Evolutionary conservation across 92 coral and sea anemone species (phyloP).

Genomic region (Heteractis magnifica): DNA sequence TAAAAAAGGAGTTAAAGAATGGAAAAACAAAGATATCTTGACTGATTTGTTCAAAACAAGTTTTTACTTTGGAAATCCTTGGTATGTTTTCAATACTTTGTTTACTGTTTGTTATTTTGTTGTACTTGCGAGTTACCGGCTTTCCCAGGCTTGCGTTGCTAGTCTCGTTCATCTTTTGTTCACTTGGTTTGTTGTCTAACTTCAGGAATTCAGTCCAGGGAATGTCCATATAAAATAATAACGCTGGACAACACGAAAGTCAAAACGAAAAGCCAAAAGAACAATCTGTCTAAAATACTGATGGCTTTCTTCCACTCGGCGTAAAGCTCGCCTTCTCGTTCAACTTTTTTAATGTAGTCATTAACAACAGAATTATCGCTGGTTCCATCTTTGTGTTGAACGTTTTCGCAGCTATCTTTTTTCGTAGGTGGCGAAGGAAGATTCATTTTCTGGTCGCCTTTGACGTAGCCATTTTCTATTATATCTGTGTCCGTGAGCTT

Average conservation of each 20-base stretch:
- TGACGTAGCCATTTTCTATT: conserved; percentile 32
- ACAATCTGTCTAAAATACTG: conserved; percentile 69
- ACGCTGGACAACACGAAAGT: conserved; percentile 59
- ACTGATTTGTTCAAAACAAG: too few relatives aligned
- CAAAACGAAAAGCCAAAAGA: conserved; percentile 69
- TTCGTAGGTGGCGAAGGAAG: not conserved
- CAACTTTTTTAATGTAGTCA: conserved; percentile 35
- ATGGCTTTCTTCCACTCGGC: conserved; percentile 87
- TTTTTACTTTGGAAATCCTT: too few relatives aligned
- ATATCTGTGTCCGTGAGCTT: conserved; percentile 17
- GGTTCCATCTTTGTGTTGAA: not conserved
- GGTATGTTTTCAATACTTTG: too few relatives aligned
- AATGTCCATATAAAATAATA: conserved; percentile 34
- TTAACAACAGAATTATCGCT: conserved; percentile 11
- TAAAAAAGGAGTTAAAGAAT: too few relatives aligned
- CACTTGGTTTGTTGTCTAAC: not conserved
- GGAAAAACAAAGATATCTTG: too few relatives aligned
- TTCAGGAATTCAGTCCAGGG: not conserved
- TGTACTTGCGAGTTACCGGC: too few relatives aligned
- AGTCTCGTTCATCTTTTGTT: too few relatives aligned
- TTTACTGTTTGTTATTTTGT: too few relatives aligned
- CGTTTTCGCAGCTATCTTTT: not conserved
- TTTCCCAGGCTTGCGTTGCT: too few relatives aligned
- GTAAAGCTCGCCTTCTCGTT: conserved; percentile 38
- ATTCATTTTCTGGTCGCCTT: not conserved